These are phyloP conservation scores for Sardina pilchardus DNA, from an alignment of 2,113 vertebrate genomes.

Conservation along the genomic window DNA sequence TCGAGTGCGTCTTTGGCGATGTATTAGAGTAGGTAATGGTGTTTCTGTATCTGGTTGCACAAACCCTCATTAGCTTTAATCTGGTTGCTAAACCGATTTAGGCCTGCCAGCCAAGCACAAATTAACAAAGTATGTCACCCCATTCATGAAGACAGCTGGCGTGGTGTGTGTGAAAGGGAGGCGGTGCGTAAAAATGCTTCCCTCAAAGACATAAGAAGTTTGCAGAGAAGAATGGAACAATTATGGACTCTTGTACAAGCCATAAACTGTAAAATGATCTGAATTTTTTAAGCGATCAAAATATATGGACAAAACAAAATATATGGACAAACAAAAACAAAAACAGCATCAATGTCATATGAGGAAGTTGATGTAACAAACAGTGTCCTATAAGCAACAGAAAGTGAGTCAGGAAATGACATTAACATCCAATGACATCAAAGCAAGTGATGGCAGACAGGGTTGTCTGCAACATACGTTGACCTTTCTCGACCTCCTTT, in stretches of 20 bases:
- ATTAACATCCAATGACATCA: constrained; percentile 16
- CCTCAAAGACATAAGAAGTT: background rate
- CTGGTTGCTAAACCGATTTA: constrained; percentile 51
- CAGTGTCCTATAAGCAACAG: background rate
- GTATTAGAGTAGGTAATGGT: constrained; percentile 9
- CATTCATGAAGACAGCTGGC: constrained; percentile 32
- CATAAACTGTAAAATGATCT: background rate
- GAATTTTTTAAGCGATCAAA: background rate
- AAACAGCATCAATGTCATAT: background rate
- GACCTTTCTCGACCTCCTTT: constrained; percentile 25
- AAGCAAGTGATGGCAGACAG: background rate
- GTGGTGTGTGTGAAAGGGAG: background rate
- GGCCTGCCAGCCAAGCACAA: constrained; percentile 31
- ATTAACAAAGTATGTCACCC: constrained; percentile 38
- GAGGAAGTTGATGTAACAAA: background rate
- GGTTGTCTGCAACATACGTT: constrained; percentile 18
- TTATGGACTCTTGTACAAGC: background rate
- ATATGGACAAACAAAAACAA: too few species aligned
- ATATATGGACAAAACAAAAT: background rate
- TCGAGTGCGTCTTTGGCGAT: background rate
- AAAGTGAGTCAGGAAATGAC: constrained; percentile 5
- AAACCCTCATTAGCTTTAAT: constrained; percentile 47
- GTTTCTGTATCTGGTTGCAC: constrained; percentile 36
- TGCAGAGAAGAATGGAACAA: background rate
- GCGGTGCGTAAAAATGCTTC: background rate